Percentiles rank a stretch among this genome's conserved stretches.
Conservation (phyloP, 2,113 vertebrate species). For the Noturus placidus region DNA sequence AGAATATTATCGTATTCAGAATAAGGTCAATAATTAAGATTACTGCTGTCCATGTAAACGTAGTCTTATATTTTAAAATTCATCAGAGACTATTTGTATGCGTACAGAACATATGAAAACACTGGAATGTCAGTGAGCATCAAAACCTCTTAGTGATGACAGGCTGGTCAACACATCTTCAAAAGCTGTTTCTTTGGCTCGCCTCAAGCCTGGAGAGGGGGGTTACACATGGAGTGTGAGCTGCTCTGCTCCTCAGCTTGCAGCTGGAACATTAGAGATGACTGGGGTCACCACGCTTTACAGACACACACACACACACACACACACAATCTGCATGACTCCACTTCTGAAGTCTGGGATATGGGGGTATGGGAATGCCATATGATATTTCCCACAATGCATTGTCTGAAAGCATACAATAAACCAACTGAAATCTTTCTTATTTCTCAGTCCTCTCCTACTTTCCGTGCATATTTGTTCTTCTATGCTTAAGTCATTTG, state of each 20-base stretch:
- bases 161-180: slow-evolving; percentile 20
- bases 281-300: slow-evolving; percentile 43
- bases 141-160: slow-evolving; percentile 6
- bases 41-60: no score
- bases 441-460: background rate
- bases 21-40: no score
- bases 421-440: background rate
- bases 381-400: slow-evolving; percentile 28
- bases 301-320: slow-evolving; percentile 16
- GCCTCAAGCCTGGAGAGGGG: slow-evolving; percentile 30
- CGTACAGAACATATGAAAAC: background rate
- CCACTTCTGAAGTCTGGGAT: slow-evolving; percentile 11
- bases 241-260: slow-evolving; percentile 45
- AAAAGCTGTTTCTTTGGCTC: slow-evolving; percentile 28
- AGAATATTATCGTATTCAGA: no score
- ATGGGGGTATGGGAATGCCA: slow-evolving; percentile 11
- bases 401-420: background rate
- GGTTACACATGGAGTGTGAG: slow-evolving; percentile 46
- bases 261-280: slow-evolving; percentile 59
- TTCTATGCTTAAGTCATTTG: background rate
- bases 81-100: background rate
- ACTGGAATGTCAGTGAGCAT: background rate
- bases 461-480: background rate
- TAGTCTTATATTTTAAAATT: background rate
- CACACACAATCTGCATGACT: slow-evolving; percentile 26